Conservation (phyloP, 2,113 vertebrate species). For the Edolisoma coerulescens region DNA sequence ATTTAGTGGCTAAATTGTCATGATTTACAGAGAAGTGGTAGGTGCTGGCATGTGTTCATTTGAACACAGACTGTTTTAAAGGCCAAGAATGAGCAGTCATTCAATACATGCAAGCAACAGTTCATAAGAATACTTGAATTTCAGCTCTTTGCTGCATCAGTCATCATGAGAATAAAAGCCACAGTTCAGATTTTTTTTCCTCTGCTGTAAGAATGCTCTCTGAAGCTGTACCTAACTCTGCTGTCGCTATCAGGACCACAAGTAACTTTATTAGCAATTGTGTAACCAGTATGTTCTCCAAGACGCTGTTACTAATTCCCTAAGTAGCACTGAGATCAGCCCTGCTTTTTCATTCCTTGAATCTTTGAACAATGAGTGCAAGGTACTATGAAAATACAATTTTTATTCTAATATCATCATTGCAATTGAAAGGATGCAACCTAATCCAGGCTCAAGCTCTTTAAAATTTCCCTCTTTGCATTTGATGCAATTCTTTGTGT, state of each 20-base stretch:
- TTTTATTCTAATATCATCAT: not conserved
- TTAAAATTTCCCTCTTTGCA: not conserved
- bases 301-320: not conserved
- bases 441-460: not conserved
- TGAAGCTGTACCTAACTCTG: not conserved
- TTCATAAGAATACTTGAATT: not conserved
- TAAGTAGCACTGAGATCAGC: not conserved
- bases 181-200: not conserved
- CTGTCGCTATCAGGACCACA: not conserved
- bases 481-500: not conserved
- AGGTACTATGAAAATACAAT: not conserved
- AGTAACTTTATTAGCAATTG: not conserved
- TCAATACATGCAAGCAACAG: not conserved
- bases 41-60: not conserved
- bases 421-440: not conserved
- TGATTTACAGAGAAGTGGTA: conserved; percentile 48
- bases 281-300: not conserved
- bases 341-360: not conserved
- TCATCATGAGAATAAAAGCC: not conserved
- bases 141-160: not conserved
- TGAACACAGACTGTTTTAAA: not conserved
- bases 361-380: not conserved
- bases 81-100: not conserved
- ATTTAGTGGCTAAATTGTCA: not conserved
- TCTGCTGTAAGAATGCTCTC: not conserved